Evolutionary conservation across 2,113 vertebrate genomes (phyloP).

Genomic region (Pygathrix nemaeus): DNA sequence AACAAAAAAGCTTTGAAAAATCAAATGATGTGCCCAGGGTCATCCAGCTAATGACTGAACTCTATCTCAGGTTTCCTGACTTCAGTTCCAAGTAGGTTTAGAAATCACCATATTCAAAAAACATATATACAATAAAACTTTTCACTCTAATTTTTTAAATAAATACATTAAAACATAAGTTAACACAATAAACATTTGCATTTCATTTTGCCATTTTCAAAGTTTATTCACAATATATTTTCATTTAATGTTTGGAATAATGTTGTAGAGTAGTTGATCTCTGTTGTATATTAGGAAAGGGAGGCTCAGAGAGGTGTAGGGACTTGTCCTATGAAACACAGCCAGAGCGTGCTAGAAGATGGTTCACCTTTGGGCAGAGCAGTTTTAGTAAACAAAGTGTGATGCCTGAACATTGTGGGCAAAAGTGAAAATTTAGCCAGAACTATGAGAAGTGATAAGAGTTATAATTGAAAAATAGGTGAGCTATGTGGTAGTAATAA

Average conservation of each 20-base stretch:
- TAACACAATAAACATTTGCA: neutral
- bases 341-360: neutral
- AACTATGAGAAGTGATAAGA: neutral
- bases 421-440: neutral
- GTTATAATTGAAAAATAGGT: neutral
- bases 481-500: neutral
- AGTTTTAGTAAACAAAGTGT: neutral
- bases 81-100: neutral
- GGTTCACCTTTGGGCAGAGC: neutral
- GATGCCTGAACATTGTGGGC: neutral
- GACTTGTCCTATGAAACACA: neutral
- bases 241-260: neutral
- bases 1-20: neutral
- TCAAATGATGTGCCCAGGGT: neutral
- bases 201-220: conserved; percentile 1
- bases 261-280: neutral
- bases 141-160: neutral
- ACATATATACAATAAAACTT: neutral
- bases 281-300: neutral
- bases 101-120: neutral
- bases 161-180: neutral
- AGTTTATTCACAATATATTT: neutral
- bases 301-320: neutral
- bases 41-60: neutral
- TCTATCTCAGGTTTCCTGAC: neutral